Base-by-base conservation (phyloP, 2,113 vertebrate species). In the Barbus barbus region DNA sequence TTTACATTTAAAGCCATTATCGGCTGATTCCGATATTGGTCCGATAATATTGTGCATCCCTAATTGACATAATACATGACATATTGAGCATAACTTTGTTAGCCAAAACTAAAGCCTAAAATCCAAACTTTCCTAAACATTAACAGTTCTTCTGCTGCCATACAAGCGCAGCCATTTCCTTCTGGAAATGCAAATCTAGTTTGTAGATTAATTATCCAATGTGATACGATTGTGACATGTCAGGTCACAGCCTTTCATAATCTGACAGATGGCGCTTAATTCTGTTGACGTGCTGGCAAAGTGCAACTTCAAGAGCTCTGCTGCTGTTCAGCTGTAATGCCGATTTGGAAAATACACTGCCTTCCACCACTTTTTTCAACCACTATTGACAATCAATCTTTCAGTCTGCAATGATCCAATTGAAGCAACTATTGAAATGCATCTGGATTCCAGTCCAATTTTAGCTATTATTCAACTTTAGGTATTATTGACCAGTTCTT, bases 261-360 rank as follows among this genome's bases (percentile, higher is more conserved):
- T 80, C 16, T 63, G 58, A 67, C 38, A 67, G 78, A 80, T 65
- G 78, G 60, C 7, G 16, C 41, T 67, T 80, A 65, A 80, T 46
- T 80, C 24, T 8, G 60, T 65, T 22, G 58, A 80, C 20, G 60
- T 28, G 56, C 38, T 41, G 28, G 24, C 78, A 63, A 31, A 63
- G 77, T 44, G 77, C 24, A 46, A 65, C 78, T 63, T 31, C n/a
- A 65, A 7, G 24, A 5, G 78, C 60, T 65, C 36, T 18, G 77
- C 77, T 60, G 77, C 8, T 61, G 22, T 78, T 61, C 76, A 22
- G 36, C 13, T 63, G 41, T 12, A 67, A 8, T 18, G 38, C 78
- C 48, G 9, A 80, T 80, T 33, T 31, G 5, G 41, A 8, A 80
- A 80, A 41, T 20, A 28, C 18, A 20, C n/a, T n/a, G n/a, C n/a